These are phyloP conservation scores for Thereva nobilitata DNA, from an alignment of 2,888 invertebrate genomes.

Conservation along the genomic window DNA sequence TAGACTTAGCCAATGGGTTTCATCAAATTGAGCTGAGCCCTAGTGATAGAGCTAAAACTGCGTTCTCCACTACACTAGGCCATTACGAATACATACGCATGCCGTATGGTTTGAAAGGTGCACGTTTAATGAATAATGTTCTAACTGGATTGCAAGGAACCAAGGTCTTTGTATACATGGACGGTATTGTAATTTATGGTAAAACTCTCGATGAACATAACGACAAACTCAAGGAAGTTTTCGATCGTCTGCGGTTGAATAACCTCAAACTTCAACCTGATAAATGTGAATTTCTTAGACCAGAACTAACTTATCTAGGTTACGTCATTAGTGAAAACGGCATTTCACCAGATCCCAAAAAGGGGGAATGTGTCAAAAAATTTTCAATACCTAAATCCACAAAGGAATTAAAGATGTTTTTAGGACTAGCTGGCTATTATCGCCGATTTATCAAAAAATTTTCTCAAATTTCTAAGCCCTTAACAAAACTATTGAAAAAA, in stretches of 20 bases:
- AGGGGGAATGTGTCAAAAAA: slow-evolving; percentile 14
- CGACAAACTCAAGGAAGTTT: slow-evolving; percentile 43
- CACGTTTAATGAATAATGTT: slow-evolving; percentile 52
- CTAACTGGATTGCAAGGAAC: slow-evolving; percentile 49
- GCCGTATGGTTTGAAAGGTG: slow-evolving; percentile 55
- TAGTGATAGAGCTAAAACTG: slow-evolving; percentile 49
- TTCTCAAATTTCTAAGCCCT: slow-evolving; percentile 25
- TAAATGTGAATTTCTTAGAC: slow-evolving; percentile 44
- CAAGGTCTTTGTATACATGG: slow-evolving; percentile 40
- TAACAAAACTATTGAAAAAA: too few relatives aligned
- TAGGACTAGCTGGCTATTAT: slow-evolving; percentile 44
- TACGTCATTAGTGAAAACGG: slow-evolving; percentile 47
- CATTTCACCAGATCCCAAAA: slow-evolving; percentile 34
- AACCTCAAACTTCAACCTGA: slow-evolving; percentile 46
- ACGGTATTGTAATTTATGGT: slow-evolving; percentile 50
- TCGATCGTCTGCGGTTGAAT: slow-evolving; percentile 41
- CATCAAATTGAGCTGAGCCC: slow-evolving; percentile 51
- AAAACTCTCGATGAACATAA: slow-evolving; percentile 47
- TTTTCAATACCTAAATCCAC: slow-evolving; percentile 39
- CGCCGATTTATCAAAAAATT: slow-evolving; percentile 37
- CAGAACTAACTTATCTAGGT: slow-evolving; percentile 43
- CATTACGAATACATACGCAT: slow-evolving; percentile 51
- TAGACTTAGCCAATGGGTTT: slow-evolving; percentile 54
- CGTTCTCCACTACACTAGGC: slow-evolving; percentile 49
- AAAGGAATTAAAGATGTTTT: slow-evolving; percentile 45